Base-by-base conservation (phyloP, 2,888 invertebrate genomes). In the Gonocerus acuteangulatus region DNA sequence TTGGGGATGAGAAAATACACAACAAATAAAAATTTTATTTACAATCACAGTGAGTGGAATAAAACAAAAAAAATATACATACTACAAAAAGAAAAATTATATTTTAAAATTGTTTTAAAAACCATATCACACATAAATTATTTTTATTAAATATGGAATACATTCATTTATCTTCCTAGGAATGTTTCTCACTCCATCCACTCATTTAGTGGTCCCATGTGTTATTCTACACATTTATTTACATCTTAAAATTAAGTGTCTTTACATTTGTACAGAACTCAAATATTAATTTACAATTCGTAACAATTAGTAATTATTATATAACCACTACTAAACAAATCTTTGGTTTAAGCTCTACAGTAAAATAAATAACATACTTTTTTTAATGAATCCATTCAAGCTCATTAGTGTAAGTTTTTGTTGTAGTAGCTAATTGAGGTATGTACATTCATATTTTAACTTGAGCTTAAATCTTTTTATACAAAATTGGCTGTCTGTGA, bases 341-440 rank as follows among this genome's bases (percentile, higher is more conserved):
- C 51, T 51, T 51, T 51, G 51, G 51, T 34, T 49, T 36, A 7
- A 27, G 27, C 27, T 27, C 9, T 27, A n/a, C n/a, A n/a, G n/a
- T n/a, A n/a, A n/a, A n/a, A n/a, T n/a, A n/a, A n/a, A n/a, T n/a
- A n/a, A n/a, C n/a, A n/a, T n/a, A n/a, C n/a, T n/a, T n/a, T n/a
- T n/a, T n/a, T n/a, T n/a, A n/a, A n/a, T n/a, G n/a, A n/a, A n/a
- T n/a, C n/a, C n/a, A n/a, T n/a, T n/a, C n/a, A n/a, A n/a, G n/a
- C n/a, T n/a, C n/a, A n/a, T n/a, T n/a, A n/a, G n/a, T n/a, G n/a
- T n/a, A n/a, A n/a, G n/a, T n/a, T n/a, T n/a, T n/a, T n/a, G n/a
- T n/a, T n/a, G n/a, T n/a, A n/a, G n/a, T n/a, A n/a, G n/a, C n/a
- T n/a, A n/a, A n/a, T n/a, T n/a, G n/a, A n/a, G n/a, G n/a, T n/a